A percentile compares a stretch with the other conserved stretches of the same genome.
Evolutionary conservation across 2,113 vertebrate genomes (phyloP).

Genomic region (Hymenochirus boettgeri): DNA sequence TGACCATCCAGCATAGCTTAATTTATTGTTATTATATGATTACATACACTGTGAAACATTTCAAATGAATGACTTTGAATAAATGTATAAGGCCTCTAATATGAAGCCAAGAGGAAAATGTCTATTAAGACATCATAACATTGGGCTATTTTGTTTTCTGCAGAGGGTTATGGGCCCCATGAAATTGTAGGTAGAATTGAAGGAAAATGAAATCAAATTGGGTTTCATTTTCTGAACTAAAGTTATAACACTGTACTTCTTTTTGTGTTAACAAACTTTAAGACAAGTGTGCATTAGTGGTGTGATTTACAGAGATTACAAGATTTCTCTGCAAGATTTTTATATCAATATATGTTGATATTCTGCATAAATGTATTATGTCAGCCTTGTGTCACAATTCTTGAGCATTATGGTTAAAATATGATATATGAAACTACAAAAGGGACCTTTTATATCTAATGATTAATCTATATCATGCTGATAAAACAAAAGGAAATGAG

Average conservation of each 20-base stretch:
- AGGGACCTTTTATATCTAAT: no score
- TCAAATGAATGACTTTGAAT: conserved; percentile 17
- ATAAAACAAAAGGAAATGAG: no score
- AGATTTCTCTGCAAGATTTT: neutral
- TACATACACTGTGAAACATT: conserved; percentile 3
- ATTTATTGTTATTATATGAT: conserved; percentile 9
- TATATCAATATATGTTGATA: no score
- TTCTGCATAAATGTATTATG: no score
- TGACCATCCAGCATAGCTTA: neutral
- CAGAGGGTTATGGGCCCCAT: neutral
- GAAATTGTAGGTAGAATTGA: conserved; percentile 25
- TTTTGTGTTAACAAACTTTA: conserved; percentile 16
- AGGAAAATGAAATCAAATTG: conserved; percentile 19
- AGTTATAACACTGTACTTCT: neutral
- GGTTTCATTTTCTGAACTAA: conserved; percentile 14
- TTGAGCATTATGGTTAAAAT: no score
- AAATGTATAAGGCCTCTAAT: conserved; percentile 17
- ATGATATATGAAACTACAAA: no score
- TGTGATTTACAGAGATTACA: conserved; percentile 1
- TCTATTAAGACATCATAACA: conserved; percentile 28
- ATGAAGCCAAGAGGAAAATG: neutral
- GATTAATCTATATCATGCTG: no score
- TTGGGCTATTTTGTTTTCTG: conserved; percentile 17
- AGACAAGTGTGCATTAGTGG: conserved; percentile 1
- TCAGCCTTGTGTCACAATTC: no score